Evolutionary conservation across 2,888 invertebrate species (phyloP).

Genomic region (Tolmerus cingulatus): DNA sequence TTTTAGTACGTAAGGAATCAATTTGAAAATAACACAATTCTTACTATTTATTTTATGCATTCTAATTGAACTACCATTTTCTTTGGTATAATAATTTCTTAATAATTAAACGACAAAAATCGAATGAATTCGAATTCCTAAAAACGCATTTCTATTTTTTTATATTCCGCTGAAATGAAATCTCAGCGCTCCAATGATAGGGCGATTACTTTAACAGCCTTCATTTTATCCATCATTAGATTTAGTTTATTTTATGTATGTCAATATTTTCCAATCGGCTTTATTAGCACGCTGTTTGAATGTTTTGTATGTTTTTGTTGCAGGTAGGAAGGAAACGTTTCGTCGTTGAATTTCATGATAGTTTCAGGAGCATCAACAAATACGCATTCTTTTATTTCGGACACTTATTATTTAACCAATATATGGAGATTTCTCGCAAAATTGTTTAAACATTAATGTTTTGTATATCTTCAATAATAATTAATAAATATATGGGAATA

Average conservation of each 20-base stretch:
- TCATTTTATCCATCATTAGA: background rate
- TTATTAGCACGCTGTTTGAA: conserved; percentile 3
- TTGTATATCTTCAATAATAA: background rate
- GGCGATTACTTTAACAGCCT: background rate
- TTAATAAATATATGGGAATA: conserved; percentile 14
- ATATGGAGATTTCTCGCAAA: background rate
- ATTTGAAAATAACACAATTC: background rate
- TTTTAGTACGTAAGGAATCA: background rate
- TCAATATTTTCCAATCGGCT: background rate
- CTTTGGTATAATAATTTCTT: background rate
- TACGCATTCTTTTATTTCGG: background rate
- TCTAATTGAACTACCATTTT: background rate
- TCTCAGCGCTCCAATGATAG: background rate
- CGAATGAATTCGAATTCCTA: background rate
- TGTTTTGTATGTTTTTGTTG: conserved; percentile 13
- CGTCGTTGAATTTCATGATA: background rate
- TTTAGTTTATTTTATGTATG: background rate
- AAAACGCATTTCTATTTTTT: background rate
- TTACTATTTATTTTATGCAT: background rate
- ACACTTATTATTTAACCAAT: background rate
- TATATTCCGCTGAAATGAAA: background rate
- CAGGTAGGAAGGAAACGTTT: conserved; percentile 11
- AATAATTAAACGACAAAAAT: background rate
- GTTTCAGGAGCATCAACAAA: conserved; percentile 4
- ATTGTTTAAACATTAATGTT: background rate